Evolutionary conservation across 1,140 invertebrate species (phyloP).

Genomic region (Hyles vespertilio): DNA sequence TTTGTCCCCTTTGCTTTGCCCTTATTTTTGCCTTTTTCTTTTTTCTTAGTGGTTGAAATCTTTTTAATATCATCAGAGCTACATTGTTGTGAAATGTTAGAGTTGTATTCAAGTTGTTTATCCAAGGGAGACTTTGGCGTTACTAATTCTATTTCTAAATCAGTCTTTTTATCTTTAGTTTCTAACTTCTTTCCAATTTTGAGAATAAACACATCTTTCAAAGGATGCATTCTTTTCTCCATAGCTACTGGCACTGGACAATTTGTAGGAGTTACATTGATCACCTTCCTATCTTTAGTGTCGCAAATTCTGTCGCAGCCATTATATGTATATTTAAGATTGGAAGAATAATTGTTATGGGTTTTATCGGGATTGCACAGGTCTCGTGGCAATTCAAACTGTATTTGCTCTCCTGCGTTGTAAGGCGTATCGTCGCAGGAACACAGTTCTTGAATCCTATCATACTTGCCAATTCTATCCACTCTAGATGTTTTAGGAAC

Average conservation of each 20-base stretch:
- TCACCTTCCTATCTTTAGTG: constrained; percentile 47
- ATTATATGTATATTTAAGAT: constrained; percentile 57
- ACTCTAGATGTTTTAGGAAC: constrained; percentile 57
- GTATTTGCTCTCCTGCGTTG: constrained; percentile 62
- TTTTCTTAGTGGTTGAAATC: constrained; percentile 24
- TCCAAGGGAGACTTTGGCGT: constrained; percentile 50
- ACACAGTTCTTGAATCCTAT: constrained; percentile 60
- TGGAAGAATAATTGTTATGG: constrained; percentile 45
- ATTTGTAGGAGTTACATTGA: constrained; percentile 58
- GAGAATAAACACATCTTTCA: constrained; percentile 65
- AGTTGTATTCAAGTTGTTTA: constrained; percentile 27
- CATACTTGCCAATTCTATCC: constrained; percentile 54
- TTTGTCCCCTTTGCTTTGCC: constrained; percentile 32
- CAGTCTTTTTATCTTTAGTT: constrained; percentile 65
- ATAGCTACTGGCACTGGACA: constrained; percentile 54
- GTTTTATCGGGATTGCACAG: constrained; percentile 26
- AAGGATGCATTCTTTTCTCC: constrained; percentile 49
- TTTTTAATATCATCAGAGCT: constrained; percentile 33
- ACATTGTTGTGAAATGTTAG: constrained; percentile 45
- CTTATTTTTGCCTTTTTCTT: constrained; percentile 33
- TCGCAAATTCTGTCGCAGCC: constrained; percentile 34
- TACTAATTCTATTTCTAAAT: constrained; percentile 64
- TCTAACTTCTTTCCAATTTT: constrained; percentile 69
- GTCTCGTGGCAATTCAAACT: constrained; percentile 57
- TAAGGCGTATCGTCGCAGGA: constrained; percentile 51